phyloP scores from a whole-genome alignment of 2,113 vertebrate species.

The Etia nguti region DNA sequence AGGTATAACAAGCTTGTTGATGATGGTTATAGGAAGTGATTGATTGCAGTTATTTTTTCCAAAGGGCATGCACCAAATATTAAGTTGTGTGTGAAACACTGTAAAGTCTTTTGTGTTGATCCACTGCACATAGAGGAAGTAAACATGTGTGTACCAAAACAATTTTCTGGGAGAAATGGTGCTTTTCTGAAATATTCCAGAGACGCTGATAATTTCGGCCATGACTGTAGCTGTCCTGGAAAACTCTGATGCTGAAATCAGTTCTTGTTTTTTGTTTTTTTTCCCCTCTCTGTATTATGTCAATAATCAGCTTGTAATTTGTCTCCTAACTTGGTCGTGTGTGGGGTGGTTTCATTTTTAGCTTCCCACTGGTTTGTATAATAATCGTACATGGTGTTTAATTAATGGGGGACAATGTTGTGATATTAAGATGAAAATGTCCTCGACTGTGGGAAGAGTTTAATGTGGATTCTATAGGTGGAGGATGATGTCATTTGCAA shows the following conservation, averaged over 20 bases:
- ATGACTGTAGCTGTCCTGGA: background rate
- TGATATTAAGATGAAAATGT: background rate
- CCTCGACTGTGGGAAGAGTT: background rate
- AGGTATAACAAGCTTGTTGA: background rate
- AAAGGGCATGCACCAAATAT: too few species aligned
- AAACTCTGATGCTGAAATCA: background rate
- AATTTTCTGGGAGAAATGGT: background rate
- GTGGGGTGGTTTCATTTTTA: background rate
- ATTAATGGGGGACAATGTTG: background rate
- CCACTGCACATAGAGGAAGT: background rate
- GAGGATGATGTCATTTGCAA: background rate
- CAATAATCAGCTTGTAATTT: too few species aligned
- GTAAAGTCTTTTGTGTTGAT: background rate
- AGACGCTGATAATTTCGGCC: background rate
- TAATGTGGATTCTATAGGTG: background rate
- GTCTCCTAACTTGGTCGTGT: too few species aligned
- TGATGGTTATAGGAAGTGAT: rapidly evolving
- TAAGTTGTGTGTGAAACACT: background rate
- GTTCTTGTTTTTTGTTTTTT: too few species aligned
- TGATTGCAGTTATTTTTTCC: background rate
- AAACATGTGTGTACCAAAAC: background rate
- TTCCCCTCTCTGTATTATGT: too few species aligned
- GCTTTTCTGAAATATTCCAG: background rate
- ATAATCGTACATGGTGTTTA: too few species aligned
- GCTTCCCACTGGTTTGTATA: background rate